Base-by-base conservation (phyloP, 2,888 invertebrate genomes). In the Drosophila prolongata region DNA sequence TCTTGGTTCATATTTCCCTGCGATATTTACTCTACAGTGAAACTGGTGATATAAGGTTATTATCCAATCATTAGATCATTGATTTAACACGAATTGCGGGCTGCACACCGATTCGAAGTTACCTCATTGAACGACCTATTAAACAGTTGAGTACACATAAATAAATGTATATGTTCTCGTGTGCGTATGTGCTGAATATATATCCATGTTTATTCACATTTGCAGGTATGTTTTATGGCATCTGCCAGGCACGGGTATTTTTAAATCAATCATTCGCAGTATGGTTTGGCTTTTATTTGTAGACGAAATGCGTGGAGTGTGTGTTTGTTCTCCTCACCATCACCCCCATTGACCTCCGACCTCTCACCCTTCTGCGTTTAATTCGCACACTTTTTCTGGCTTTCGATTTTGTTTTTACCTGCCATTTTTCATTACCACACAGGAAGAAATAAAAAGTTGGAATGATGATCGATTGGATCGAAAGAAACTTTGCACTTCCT, bases 351-450 rank as follows among this genome's bases (percentile, higher is more conserved):
- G 37, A 61, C 44, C 61, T 61, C 43, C 59, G 44, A 58, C 44
- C 61, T 61, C 60, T 46, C 43, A 58, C 60, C 66, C 37, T 16
- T 47, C 34, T 11, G 14, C 47, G 11, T 16, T 47, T 30, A 30
- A 14, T 34, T 37, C 34, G 24, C 24, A 62, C 27, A 44, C 13
- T 56, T 30, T 57, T 14, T 44, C 44, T 14, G 60, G 37, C 37
- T 37, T 8, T 42, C 47, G 13, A 14, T 35, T 46, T 16, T 27
- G 0, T 27, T 38, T 47, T 40, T 14, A 10, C 13, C 19, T 16
- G 19, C 37, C 34, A 37, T 65, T 62, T 61, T 19, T 19, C 58
- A 74, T 70, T 78, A 67, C 42, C 56, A 13, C n/a, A n/a, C 38
- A 38, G n/a, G 0, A 38, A 13, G 19, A 11, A 43, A 16, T 14